Evolutionary conservation across 2,888 invertebrate genomes (phyloP).

Genomic region (Eristalis tenax): DNA sequence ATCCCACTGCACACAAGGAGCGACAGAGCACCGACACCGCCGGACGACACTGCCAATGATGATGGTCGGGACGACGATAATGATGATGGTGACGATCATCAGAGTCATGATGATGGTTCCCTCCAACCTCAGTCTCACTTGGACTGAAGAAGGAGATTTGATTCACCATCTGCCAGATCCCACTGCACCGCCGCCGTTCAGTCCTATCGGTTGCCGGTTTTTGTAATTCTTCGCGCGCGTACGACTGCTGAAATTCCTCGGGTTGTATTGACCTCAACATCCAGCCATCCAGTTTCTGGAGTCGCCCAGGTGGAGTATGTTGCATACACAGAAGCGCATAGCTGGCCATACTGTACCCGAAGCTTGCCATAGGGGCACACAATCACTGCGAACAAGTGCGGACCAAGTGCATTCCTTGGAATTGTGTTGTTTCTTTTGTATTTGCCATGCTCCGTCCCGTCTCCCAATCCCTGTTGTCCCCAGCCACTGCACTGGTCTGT

Average conservation of each 20-base stretch:
- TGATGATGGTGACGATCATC: constrained; percentile 54
- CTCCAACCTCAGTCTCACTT: constrained; percentile 25
- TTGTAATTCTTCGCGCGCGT: constrained; percentile 43
- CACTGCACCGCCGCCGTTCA: constrained; percentile 8
- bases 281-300: constrained; percentile 50
- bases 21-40: background rate
- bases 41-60: constrained; percentile 25
- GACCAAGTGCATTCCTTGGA: constrained; percentile 67
- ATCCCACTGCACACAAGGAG: background rate
- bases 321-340: constrained; percentile 67
- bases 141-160: constrained; percentile 31
- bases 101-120: constrained; percentile 50
- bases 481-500: constrained; percentile 11
- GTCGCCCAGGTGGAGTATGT: constrained; percentile 62
- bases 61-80: constrained; percentile 8
- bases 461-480: background rate
- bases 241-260: constrained; percentile 73
- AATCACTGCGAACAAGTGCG: constrained; percentile 63
- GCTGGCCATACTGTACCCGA: constrained; percentile 61
- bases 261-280: constrained; percentile 75
- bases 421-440: constrained; percentile 37
- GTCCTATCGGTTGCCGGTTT: constrained; percentile 53
- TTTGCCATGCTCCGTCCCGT: constrained; percentile 19
- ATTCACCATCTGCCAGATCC: constrained; percentile 9
- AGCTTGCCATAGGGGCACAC: constrained; percentile 33